A percentile compares a stretch with the other conserved stretches of the same genome.
Evolutionary conservation across 2,888 invertebrate genomes (phyloP).

Genomic region (Resseliella maxima): DNA sequence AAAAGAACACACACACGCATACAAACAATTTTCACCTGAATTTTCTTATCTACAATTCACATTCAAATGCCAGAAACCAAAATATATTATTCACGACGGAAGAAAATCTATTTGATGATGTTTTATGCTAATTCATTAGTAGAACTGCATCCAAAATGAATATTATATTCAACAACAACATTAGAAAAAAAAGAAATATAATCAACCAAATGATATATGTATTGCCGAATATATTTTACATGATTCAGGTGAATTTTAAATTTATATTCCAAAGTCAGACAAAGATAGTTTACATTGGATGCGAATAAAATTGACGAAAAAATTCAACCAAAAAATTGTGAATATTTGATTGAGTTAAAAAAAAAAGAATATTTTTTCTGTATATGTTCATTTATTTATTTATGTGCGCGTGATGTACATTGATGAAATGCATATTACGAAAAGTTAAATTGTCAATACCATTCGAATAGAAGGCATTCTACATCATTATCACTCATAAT

Average conservation of each 20-base stretch:
- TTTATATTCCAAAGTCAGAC: neutral
- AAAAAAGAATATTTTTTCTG: too few species aligned
- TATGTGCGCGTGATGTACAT: too few species aligned
- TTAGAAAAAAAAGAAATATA: neutral
- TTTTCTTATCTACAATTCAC: neutral
- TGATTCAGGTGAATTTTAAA: neutral
- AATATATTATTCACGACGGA: neutral
- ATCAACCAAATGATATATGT: neutral
- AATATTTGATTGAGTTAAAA: neutral
- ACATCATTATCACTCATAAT: too few species aligned
- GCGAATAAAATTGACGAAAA: neutral
- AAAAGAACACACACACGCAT: neutral
- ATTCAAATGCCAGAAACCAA: neutral
- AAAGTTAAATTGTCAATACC: too few species aligned
- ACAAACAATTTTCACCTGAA: neutral
- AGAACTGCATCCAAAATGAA: neutral
- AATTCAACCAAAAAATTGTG: neutral
- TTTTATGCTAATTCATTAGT: neutral
- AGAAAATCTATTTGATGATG: neutral
- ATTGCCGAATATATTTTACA: neutral
- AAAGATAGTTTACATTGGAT: neutral
- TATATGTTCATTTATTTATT: too few species aligned
- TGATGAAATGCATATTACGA: too few species aligned
- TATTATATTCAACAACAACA: neutral
- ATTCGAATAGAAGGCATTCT: too few species aligned